Conservation (phyloP, 2,113 vertebrate genomes). For the Synchiropus splendidus region DNA sequence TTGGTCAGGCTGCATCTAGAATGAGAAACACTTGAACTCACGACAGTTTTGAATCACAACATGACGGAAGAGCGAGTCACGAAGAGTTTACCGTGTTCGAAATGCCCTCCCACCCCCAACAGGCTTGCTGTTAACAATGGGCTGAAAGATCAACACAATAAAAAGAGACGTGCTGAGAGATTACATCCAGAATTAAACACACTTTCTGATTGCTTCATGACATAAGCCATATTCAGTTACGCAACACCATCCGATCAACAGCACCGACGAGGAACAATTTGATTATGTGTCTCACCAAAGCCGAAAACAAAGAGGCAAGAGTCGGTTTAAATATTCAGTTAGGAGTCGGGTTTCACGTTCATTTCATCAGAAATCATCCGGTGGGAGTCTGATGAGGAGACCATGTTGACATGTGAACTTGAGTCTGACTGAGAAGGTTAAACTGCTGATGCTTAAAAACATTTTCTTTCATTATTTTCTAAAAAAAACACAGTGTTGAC, state of each 20-base stretch:
- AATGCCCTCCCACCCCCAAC: no score
- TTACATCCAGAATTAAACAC: conserved; percentile 50
- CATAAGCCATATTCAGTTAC: conserved; percentile 43
- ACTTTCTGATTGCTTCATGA: conserved; percentile 54
- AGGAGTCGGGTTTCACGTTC: conserved; percentile 13
- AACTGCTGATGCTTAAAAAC: no score
- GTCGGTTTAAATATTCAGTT: not conserved
- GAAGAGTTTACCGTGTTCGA: no score
- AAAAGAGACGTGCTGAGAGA: conserved; percentile 16
- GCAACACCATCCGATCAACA: conserved; percentile 40
- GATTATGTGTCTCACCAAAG: not conserved
- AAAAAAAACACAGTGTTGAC: no score
- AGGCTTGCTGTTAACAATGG: no score
- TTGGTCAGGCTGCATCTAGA: no score
- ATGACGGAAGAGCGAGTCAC: no score
- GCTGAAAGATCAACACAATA: no score
- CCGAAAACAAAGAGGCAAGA: not conserved
- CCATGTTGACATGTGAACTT: conserved; percentile 1
- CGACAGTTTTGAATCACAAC: no score
- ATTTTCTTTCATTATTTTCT: no score
- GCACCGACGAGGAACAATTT: conserved; percentile 5
- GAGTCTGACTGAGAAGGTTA: not conserved
- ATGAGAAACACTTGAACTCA: no score
- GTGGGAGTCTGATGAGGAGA: not conserved
- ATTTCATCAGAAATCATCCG: conserved; percentile 26